Conservation (phyloP, 2,113 vertebrate genomes). For the Hydrolagus affinis region DNA sequence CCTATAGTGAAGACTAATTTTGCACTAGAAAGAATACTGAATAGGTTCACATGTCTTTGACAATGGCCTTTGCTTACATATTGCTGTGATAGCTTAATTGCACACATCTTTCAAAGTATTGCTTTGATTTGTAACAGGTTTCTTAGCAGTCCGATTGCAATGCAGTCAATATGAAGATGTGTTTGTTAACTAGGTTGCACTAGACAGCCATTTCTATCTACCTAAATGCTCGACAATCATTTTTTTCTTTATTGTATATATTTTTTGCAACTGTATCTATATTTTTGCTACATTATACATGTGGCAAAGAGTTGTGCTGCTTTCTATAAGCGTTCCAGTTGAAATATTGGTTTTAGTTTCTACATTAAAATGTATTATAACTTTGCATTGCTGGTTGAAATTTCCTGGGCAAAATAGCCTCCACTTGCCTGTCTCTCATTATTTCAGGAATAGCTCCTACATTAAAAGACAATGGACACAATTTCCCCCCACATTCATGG, state of each 20-base stretch:
- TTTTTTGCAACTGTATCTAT: neutral
- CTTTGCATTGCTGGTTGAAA: conserved; percentile 17
- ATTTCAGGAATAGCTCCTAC: conserved; percentile 28
- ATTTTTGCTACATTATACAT: conserved; percentile 13
- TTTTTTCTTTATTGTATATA: neutral
- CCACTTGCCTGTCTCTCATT: neutral
- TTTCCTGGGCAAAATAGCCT: conserved; percentile 20
- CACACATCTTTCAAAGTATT: neutral
- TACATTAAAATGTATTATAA: conserved; percentile 12
- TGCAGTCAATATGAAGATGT: neutral
- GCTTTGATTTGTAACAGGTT: neutral
- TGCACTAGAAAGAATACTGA: conserved; percentile 11
- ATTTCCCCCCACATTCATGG: no score
- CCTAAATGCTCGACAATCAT: neutral
- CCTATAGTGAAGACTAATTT: neutral
- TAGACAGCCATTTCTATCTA: neutral
- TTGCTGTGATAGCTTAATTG: neutral
- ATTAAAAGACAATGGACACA: conserved; percentile 20
- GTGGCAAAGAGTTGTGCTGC: neutral
- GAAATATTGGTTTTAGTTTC: neutral
- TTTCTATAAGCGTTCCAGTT: neutral
- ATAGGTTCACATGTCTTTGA: neutral
- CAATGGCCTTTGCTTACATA: neutral
- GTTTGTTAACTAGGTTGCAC: conserved; percentile 1
- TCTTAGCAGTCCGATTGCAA: neutral